Evolutionary conservation across 2,113 vertebrate species (phyloP).

Genomic region (Pseudopodoces humilis): DNA sequence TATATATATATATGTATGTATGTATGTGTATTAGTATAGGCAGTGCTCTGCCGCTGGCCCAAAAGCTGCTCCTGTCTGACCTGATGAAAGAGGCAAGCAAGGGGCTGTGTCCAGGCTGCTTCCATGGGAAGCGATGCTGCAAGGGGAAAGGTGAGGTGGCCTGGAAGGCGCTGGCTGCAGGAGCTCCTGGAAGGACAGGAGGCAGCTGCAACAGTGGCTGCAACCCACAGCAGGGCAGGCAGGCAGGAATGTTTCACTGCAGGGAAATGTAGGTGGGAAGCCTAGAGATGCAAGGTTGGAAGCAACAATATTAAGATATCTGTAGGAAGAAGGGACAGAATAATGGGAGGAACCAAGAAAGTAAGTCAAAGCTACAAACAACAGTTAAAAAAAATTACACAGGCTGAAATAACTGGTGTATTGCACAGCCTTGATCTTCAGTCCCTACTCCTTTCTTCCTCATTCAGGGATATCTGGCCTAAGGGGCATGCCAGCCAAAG

Average conservation of each 20-base stretch:
- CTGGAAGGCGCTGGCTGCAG: not conserved
- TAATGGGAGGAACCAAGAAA: not conserved
- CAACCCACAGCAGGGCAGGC: accelerated
- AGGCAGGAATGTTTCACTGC: not conserved
- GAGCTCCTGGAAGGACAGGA: not conserved
- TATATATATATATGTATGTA: no score
- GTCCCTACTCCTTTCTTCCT: not conserved
- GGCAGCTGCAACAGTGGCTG: not conserved
- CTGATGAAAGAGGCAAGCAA: not conserved
- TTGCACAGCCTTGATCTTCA: no score
- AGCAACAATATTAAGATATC: not conserved
- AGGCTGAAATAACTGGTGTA: accelerated
- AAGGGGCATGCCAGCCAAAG: no score
- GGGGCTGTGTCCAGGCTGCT: no score
- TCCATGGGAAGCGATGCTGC: not conserved
- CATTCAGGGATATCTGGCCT: not conserved
- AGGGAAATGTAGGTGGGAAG: not conserved
- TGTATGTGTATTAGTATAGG: no score
- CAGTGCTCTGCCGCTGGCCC: accelerated
- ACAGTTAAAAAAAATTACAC: accelerated
- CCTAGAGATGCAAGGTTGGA: no score
- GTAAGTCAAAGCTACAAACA: not conserved
- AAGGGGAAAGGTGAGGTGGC: not conserved
- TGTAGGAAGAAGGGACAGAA: not conserved
- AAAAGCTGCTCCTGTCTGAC: no score